Conservation (phyloP, 2,888 invertebrate genomes). For the Drosophila pseudotakahashii region DNA sequence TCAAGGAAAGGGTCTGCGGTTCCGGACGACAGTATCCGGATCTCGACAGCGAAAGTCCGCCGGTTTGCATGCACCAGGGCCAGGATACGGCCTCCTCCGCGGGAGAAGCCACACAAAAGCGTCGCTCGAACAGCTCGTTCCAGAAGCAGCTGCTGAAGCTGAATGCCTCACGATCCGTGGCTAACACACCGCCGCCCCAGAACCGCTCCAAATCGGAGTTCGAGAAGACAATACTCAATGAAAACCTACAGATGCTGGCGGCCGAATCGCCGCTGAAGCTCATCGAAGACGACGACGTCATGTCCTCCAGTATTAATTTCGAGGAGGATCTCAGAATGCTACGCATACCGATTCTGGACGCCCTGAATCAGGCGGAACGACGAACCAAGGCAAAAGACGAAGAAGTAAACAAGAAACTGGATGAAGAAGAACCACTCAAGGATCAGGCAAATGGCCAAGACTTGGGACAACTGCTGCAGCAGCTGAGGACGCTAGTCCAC, state of each 20-base stretch:
- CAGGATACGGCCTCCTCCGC: neutral
- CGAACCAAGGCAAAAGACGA: neutral
- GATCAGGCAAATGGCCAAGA: neutral
- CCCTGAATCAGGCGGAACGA: conserved; percentile 6
- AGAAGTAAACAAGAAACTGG: neutral
- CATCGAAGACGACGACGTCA: conserved; percentile 52
- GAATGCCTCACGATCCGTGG: conserved; percentile 43
- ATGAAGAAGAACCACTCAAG: neutral
- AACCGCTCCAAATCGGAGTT: conserved; percentile 15
- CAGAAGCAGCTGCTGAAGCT: conserved; percentile 59
- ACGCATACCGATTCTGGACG: conserved; percentile 54
- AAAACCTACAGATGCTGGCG: conserved; percentile 61
- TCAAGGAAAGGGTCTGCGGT: neutral
- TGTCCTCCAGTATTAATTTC: conserved; percentile 50
- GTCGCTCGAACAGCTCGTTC: conserved; percentile 28
- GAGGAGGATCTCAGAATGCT: conserved; percentile 58
- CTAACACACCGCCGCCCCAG: conserved; percentile 34
- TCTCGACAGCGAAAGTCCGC: conserved; percentile 57
- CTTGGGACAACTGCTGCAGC: conserved; percentile 38
- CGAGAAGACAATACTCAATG: conserved; percentile 41
- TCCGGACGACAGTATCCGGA: conserved; percentile 25
- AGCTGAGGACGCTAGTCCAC: conserved; percentile 39
- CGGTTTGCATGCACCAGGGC: conserved; percentile 38
- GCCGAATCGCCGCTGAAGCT: conserved; percentile 63
- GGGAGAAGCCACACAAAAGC: conserved; percentile 5